Conservation (phyloP, 2,797 vertebrate genomes). For the Petrocephalus schoutedeni region DNA sequence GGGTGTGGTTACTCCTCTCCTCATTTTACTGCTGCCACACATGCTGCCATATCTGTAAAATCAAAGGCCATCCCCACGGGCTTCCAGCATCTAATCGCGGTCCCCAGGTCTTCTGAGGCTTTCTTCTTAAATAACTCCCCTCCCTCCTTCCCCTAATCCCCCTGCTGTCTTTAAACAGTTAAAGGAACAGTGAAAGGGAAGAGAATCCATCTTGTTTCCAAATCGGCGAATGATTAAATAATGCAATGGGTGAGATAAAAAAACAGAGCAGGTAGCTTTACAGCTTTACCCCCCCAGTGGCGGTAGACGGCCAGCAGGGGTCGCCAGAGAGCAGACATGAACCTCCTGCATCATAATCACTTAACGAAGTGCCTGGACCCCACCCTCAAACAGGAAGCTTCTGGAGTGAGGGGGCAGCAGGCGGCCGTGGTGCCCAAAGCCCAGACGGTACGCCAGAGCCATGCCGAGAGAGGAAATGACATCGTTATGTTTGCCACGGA, state of each 20-base stretch:
- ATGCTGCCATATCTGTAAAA: background rate
- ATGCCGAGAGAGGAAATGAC: slow-evolving; percentile 7
- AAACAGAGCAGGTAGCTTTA: background rate
- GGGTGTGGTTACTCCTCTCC: background rate
- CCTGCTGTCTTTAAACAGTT: background rate
- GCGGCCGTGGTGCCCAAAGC: background rate
- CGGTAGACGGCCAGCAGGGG: background rate
- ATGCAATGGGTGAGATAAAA: background rate
- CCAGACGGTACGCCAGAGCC: background rate
- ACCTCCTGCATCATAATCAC: background rate
- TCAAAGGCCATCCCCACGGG: background rate
- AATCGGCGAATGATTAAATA: background rate
- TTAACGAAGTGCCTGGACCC: background rate
- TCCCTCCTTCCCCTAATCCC: background rate
- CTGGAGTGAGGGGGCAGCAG: background rate
- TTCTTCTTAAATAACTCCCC: background rate
- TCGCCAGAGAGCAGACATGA: background rate
- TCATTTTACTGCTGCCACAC: background rate
- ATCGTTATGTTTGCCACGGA: background rate
- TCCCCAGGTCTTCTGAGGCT: background rate
- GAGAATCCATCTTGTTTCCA: slow-evolving; percentile 1
- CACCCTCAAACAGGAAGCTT: background rate
- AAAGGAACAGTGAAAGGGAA: background rate
- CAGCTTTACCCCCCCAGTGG: background rate
- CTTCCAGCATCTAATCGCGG: background rate